Percentiles rank a stretch among this genome's conserved stretches.
Conservation (phyloP, 1,140 invertebrate species). For the Drosophila pseudoananassae region DNA sequence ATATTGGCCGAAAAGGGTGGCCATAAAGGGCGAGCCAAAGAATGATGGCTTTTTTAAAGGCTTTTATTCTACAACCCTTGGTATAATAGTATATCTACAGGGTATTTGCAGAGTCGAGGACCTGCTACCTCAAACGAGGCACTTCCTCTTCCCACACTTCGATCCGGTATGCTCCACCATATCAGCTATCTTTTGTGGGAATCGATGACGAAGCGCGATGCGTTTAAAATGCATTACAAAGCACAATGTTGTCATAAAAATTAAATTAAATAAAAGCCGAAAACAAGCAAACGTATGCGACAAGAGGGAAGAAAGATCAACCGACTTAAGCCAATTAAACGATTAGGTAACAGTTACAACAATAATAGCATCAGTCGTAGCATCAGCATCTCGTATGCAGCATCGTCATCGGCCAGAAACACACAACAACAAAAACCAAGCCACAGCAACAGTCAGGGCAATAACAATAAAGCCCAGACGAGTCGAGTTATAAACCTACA, state of each 20-base stretch:
- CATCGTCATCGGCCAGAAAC: conserved; percentile 48
- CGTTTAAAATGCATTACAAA: conserved; percentile 76
- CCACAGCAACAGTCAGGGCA: conserved; percentile 23
- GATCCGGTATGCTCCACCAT: conserved; percentile 56
- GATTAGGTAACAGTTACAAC: conserved; percentile 80
- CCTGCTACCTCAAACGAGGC: neutral
- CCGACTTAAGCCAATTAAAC: conserved; percentile 80
- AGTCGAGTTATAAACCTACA: conserved; percentile 73
- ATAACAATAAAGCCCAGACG: conserved; percentile 55
- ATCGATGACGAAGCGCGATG: conserved; percentile 56
- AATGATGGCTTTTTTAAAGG: neutral
- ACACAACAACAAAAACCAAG: neutral
- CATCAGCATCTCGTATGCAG: conserved; percentile 35
- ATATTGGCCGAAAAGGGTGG: conserved; percentile 18
- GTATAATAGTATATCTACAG: neutral
- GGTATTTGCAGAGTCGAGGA: neutral
- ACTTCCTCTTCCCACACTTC: conserved; percentile 31
- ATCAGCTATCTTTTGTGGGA: conserved; percentile 47
- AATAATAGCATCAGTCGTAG: conserved; percentile 36
- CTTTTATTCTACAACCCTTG: no score
- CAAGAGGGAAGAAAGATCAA: conserved; percentile 35
- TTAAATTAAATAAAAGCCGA: conserved; percentile 69
- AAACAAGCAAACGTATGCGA: conserved; percentile 17
- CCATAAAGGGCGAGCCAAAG: neutral
- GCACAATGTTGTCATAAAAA: conserved; percentile 78